Evolutionary conservation across 2,113 vertebrate species (phyloP), one percentile per base, ranked within the genome.

Genomic region (Heliornis fulica): DNA sequence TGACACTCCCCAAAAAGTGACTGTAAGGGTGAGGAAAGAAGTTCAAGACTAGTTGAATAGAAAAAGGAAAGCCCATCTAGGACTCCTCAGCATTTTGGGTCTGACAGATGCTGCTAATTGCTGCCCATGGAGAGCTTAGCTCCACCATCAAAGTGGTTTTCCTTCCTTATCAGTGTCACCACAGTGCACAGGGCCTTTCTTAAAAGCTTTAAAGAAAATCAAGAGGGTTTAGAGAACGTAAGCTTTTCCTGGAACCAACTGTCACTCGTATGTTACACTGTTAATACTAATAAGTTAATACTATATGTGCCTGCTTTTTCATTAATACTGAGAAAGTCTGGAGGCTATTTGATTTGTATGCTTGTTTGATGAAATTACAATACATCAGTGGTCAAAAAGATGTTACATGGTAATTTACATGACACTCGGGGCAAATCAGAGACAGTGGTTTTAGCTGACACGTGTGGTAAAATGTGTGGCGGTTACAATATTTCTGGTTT

Each of bases 201-300:
- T 95, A 83, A 83, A 80, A 90, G 71, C 71, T 83, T 66, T 84
- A 84, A 90, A 83, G 68, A 63, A 94, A 89, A 82, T 78, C 0
- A 25, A 92, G 74, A 68, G 79, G 5, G 36, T 92, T 94, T 83
- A 90, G 86, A 95, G 36, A 51, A 92, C 84, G 51, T 64, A 83
- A 89, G 93, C 80, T 89, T 90, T 75, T 51, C 72, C 16, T 66
- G 16, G 48, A 72, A 71, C 75, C 69, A 48, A 26, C 96, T 95
- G 92, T 96, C 88, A 87, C 60, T 90, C 83, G 12, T 26, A 20
- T 15, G 28, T 60, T 63, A 32, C 12, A 3, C 68, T 86, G 56
- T 45, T 96, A 90, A 90, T 92, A 32, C 83, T 83, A 71, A 56
- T 56, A 86, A 92, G 54, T 88, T 96, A 96, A 93, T 95, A 53